Conservation (phyloP, 2,797 vertebrate genomes). For the Australoheros facetus region DNA sequence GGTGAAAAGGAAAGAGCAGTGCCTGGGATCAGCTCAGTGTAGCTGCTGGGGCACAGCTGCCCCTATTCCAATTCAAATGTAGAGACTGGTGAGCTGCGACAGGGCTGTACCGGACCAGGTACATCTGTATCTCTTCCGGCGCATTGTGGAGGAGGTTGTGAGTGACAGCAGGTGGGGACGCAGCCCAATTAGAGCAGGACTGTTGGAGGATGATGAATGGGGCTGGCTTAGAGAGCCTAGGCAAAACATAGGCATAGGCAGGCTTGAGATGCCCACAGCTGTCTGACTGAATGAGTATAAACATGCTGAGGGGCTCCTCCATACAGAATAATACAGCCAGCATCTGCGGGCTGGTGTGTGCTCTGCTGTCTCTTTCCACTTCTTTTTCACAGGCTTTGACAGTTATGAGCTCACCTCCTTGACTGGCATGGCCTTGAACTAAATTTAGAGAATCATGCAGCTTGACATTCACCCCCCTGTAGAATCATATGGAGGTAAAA, state of each 20-base stretch:
- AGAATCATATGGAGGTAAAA: slow-evolving; percentile 51
- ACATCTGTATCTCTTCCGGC: slow-evolving; percentile 79
- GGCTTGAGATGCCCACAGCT: slow-evolving; percentile 79
- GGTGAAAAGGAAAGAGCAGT: slow-evolving; percentile 51
- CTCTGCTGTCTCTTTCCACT: slow-evolving; percentile 64
- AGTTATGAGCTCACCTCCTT: slow-evolving; percentile 72
- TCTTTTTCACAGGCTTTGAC: slow-evolving; percentile 68
- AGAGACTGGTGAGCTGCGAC: slow-evolving; percentile 65
- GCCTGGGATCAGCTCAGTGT: slow-evolving; percentile 58
- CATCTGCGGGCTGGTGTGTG: slow-evolving; percentile 57
- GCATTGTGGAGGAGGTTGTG: slow-evolving; percentile 74
- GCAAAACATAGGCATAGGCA: slow-evolving; percentile 72
- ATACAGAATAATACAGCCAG: slow-evolving; percentile 71
- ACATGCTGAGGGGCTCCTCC: slow-evolving; percentile 78
- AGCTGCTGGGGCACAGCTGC: slow-evolving; percentile 67
- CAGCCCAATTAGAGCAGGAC: slow-evolving; percentile 82
- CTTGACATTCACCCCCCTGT: slow-evolving; percentile 47
- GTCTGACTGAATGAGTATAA: slow-evolving; percentile 81
- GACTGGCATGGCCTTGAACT: slow-evolving; percentile 74
- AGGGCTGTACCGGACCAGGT: slow-evolving; percentile 67
- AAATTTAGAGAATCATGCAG: slow-evolving; percentile 71
- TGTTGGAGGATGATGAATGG: slow-evolving; percentile 84
- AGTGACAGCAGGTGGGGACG: slow-evolving; percentile 85
- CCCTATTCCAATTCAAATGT: slow-evolving; percentile 83
- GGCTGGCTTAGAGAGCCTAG: slow-evolving; percentile 72